Evolutionary conservation across 1,140 invertebrate species (phyloP).

Genomic region (Stenopsyche tienmushanensis): DNA sequence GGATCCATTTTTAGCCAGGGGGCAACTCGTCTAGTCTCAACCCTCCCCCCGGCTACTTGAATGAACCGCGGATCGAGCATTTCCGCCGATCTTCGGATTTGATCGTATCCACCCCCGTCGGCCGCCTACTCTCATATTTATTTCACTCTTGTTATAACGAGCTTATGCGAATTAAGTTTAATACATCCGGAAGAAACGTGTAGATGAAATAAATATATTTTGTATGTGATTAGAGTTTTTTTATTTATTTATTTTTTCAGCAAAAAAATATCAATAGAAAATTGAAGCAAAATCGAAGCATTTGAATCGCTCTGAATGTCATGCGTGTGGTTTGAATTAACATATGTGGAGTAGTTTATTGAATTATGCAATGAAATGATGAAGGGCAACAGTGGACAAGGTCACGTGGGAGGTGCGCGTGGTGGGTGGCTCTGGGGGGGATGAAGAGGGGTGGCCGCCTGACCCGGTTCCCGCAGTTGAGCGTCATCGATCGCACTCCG

Average conservation of each 20-base stretch:
- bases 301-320: too few species aligned
- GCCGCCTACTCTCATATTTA: not conserved
- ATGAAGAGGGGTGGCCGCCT: slow-evolving; percentile 9
- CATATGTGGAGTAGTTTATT: too few species aligned
- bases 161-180: too few species aligned
- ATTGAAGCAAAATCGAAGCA: too few species aligned
- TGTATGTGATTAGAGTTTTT: too few species aligned
- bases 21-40: not conserved
- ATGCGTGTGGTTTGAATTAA: too few species aligned
- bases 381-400: slow-evolving; percentile 26
- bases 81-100: slow-evolving; percentile 12
- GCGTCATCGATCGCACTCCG: slow-evolving; percentile 21
- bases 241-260: too few species aligned
- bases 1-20: slow-evolving; percentile 40
- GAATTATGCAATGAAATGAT: slow-evolving; percentile 21
- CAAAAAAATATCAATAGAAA: too few species aligned
- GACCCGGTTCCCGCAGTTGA: slow-evolving; percentile 29
- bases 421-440: not conserved
- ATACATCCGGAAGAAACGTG: too few species aligned
- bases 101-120: slow-evolving; percentile 1
- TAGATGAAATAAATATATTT: too few species aligned
- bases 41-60: slow-evolving; percentile 16
- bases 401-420: slow-evolving; percentile 3
- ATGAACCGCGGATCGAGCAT: slow-evolving; percentile 29
- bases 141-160: not conserved